These are phyloP conservation scores for Dipus sagitta DNA, from an alignment of 2,797 vertebrate genomes.

Conservation along the genomic window DNA sequence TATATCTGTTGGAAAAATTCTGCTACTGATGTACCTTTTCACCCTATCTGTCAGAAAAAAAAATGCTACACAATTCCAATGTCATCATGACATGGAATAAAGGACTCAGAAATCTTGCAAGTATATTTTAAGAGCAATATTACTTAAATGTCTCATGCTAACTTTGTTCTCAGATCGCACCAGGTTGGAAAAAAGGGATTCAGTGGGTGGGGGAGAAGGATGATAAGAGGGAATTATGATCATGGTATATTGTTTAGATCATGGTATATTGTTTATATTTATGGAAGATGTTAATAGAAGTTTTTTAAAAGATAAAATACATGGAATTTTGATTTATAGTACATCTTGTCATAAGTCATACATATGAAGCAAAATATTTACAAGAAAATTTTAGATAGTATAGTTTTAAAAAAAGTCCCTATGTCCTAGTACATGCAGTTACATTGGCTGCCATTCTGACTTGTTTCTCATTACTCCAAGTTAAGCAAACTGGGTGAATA, in stretches of 20 bases:
- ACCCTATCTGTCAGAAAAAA: neutral
- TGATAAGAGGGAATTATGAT: no score
- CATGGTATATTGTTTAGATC: no score
- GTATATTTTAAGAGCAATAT: neutral
- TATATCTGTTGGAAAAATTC: neutral
- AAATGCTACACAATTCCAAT: neutral
- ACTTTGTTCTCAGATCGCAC: conserved; percentile 28
- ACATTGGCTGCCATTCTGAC: conserved; percentile 33
- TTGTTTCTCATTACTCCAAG: conserved; percentile 51
- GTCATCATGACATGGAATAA: neutral
- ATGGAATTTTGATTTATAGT: conserved; percentile 31
- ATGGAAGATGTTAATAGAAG: no score
- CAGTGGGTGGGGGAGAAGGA: no score
- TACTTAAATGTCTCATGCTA: neutral
- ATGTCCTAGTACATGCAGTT: neutral
- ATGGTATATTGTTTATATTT: no score
- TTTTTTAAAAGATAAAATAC: neutral
- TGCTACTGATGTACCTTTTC: neutral
- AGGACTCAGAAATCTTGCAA: conserved; percentile 44
- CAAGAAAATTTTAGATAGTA: conserved; percentile 4
- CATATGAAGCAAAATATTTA: conserved; percentile 34
- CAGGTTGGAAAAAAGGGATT: neutral
- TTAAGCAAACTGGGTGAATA: conserved; percentile 43
- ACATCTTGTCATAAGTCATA: neutral
- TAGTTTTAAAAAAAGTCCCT: neutral